Base-by-base conservation (phyloP, 2,888 invertebrate species). In the Temnothorax unifasciatus region DNA sequence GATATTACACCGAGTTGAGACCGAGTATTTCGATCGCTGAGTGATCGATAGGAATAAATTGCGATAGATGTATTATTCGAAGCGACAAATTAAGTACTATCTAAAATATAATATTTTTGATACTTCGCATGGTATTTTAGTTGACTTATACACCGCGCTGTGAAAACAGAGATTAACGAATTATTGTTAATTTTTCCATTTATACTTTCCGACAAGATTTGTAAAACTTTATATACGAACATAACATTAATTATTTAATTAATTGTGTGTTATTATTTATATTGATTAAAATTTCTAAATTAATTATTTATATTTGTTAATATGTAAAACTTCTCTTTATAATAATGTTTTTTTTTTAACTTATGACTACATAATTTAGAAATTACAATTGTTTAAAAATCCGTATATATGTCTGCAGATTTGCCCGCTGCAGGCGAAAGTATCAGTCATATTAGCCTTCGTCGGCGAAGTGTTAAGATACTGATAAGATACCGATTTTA, bases 11-110 rank as follows among this genome's bases (percentile, higher is more conserved):
- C 44, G 29, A 44, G 3, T 29, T 29, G 29, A 74, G 29, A 18
- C 13, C 18, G 59, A 59, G 0, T 25, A 41, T n/a, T 3, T 13
- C 38, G 64, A 64, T 76, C 13, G 38, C 6, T 21, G n/a, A 41
- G 9, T 54, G 25, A 41, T 41, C 76, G 68, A 68, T 77, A 77
- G 41, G 54, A 76, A 68, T 66, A 52, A 66, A 66, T 54, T 38
- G 34, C 34, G 25, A 11, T 25, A 66, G 3, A 47, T 34, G 11
- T 34, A 21, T 47, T 50, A 38, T 25, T 41, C 38, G 2, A 21
- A 44, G 25, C 38, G 52, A 41, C 68, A 41, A 68, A n/a, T 77
- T 25, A 52, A 29, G 3, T 5, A 15, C 18, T 4, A 76, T 66
- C 18, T 25, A 41, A 44, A 63, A 57, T 11, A n/a, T 3, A 3